Evolutionary conservation across 2,888 invertebrate species (phyloP).

Genomic region (Atethmia centrago): DNA sequence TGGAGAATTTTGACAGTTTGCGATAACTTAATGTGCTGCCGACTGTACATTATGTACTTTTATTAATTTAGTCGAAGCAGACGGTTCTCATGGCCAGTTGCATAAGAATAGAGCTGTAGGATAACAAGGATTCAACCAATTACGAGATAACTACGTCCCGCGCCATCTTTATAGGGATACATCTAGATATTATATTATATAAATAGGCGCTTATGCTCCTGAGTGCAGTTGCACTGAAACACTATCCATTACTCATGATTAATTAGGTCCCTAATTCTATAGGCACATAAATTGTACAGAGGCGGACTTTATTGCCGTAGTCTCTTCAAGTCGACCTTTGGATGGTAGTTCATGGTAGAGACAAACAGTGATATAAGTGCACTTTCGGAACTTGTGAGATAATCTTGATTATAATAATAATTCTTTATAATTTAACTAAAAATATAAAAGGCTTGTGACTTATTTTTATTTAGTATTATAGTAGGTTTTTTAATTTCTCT

Average conservation of each 20-base stretch:
- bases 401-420: not conserved
- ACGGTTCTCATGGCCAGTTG: not conserved
- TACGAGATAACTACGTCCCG: constrained; percentile 25
- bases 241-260: constrained; percentile 10
- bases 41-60: not conserved
- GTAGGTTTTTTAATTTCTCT: too few relatives aligned
- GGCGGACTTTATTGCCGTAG: not conserved
- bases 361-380: not conserved
- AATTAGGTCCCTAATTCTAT: constrained; percentile 1
- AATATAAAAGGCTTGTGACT: not conserved
- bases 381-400: not conserved
- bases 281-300: not conserved
- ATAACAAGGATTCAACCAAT: constrained; percentile 54
- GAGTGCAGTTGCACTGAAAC: constrained; percentile 7
- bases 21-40: too few relatives aligned
- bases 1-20: too few relatives aligned
- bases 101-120: constrained; percentile 11
- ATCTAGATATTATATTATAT: too few relatives aligned
- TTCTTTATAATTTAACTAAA: not conserved
- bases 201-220: too few relatives aligned
- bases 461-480: not conserved
- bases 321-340: not conserved
- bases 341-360: not conserved
- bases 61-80: constrained; percentile 6
- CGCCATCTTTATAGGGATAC: not conserved